Evolutionary conservation across 2,888 invertebrate species (phyloP), one percentile per base, ranked within the genome.

Genomic region (Amphimallon solstitiale): DNA sequence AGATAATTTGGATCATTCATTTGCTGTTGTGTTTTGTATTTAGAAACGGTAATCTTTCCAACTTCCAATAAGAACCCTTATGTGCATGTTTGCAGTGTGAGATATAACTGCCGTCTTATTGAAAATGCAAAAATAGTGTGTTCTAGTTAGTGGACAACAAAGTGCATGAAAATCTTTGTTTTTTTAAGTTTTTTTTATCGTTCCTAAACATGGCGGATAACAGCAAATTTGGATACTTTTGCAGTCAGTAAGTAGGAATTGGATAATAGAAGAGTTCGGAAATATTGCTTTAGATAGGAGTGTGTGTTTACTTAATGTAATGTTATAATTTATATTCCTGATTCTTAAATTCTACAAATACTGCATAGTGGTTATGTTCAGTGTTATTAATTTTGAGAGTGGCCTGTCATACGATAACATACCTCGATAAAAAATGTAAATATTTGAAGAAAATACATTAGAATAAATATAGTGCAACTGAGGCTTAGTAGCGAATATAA

Each of bases 141-240:
- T 38, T n/a, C 21, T 46, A 15, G 46, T 12, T 35, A 15, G 23
- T 48, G 21, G 12, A 17, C 23, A 49, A 14, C 45, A 29, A 29
- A 48, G 14, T 35, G 59, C 48, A 23, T n/a, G 23, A 59, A 65
- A 59, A 59, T 37, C 38, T 37, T 59, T 63, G 49, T 56, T 52
- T 63, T 67, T 59, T 43, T 59, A 59, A 51, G 59, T 67, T 67
- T 67, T 66, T 66, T 63, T 59, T 38, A 46, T 54, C 21, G 56
- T 38, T 66, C 51, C 45, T 67, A 59, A 67, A 67, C 56, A 67
- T 67, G 67, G 67, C 67, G 67, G 67, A 67, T 59, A 52, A 29
- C 52, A 49, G 67, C 59, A 63, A 56, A 46, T 63, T 63, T 14
- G 63, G 63, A 38, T 54, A 54, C 63, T 67, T 67, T 67, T 67